A percentile compares a stretch with the other conserved stretches of the same genome.
phyloP scores from a whole-genome alignment of 1,140 invertebrate genomes.

The Lasioglossum baleicum region DNA sequence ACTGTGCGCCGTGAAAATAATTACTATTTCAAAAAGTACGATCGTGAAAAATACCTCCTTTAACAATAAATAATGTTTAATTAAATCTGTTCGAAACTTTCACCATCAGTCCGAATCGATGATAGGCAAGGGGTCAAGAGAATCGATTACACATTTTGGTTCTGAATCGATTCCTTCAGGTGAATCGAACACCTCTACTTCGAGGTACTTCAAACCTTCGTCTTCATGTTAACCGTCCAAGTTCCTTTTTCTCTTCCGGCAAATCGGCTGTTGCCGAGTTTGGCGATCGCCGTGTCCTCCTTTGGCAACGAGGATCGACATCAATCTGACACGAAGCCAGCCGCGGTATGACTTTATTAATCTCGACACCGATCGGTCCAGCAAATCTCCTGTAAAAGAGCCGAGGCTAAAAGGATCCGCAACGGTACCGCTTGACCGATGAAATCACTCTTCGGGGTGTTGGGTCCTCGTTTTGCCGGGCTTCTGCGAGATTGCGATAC shows the following conservation, averaged over 20 bases:
- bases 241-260: slow-evolving; percentile 36
- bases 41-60: too few relatives aligned
- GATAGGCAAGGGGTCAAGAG: too few relatives aligned
- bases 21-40: too few relatives aligned
- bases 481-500: too few relatives aligned
- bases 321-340: slow-evolving; percentile 45
- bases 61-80: too few relatives aligned
- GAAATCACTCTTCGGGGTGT: slow-evolving; percentile 21
- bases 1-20: too few relatives aligned
- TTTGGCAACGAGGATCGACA: slow-evolving; percentile 29
- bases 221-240: neutral
- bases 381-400: slow-evolving; percentile 38
- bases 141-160: too few relatives aligned
- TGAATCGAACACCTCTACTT: too few relatives aligned
- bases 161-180: too few relatives aligned
- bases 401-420: slow-evolving; percentile 9
- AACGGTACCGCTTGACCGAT: slow-evolving; percentile 7
- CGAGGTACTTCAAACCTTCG: neutral
- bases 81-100: too few relatives aligned
- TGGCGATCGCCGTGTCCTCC: slow-evolving; percentile 18
- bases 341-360: slow-evolving; percentile 48
- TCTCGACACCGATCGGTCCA: slow-evolving; percentile 36
- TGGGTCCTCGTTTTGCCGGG: too few relatives aligned
- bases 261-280: slow-evolving; percentile 48
- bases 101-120: too few relatives aligned